These are phyloP conservation scores for Protophormia terraenovae DNA, from an alignment of 2,888 invertebrate species.

Conservation along the genomic window DNA sequence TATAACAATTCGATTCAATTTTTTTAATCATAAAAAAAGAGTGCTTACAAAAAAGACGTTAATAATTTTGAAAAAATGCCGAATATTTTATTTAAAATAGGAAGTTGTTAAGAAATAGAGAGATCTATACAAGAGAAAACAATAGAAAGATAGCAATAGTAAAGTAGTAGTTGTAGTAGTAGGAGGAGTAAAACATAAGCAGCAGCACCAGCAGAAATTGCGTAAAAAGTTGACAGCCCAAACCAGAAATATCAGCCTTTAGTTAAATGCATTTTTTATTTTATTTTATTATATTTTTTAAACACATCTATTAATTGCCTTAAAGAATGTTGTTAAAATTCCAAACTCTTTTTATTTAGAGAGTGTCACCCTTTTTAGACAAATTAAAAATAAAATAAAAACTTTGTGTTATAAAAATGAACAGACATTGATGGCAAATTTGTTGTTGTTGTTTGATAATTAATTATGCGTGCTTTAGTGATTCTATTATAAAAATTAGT, in stretches of 20 bases:
- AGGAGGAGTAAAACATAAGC: conserved; percentile 60
- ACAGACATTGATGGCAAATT: conserved; percentile 19
- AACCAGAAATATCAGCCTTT: conserved; percentile 29
- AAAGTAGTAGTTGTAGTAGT: conserved; percentile 16
- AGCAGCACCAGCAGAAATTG: conserved; percentile 64
- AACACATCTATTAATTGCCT: conserved; percentile 42
- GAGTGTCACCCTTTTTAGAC: conserved; percentile 4
- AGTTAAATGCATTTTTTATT: conserved; percentile 18
- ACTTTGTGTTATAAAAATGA: conserved; percentile 18
- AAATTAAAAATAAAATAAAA: conserved; percentile 20
- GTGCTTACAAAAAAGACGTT: conserved; percentile 53
- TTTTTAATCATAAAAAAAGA: conserved; percentile 21
- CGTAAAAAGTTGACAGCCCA: conserved; percentile 38
- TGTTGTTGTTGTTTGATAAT: conserved; percentile 2
- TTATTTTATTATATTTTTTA: background rate
- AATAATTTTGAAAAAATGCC: conserved; percentile 53
- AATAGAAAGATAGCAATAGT: conserved; percentile 22
- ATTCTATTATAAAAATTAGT: conserved; percentile 51
- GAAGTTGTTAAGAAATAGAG: conserved; percentile 6
- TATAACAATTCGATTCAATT: conserved; percentile 48
- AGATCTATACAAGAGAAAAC: conserved; percentile 31
- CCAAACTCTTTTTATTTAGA: conserved; percentile 18
- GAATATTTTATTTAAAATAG: conserved; percentile 17
- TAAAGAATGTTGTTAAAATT: conserved; percentile 21
- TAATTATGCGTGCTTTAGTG: conserved; percentile 49